A percentile compares a stretch with the other conserved stretches of the same genome.
phyloP scores from a whole-genome alignment of 2,113 vertebrate species.

The Oxyura jamaicensis region DNA sequence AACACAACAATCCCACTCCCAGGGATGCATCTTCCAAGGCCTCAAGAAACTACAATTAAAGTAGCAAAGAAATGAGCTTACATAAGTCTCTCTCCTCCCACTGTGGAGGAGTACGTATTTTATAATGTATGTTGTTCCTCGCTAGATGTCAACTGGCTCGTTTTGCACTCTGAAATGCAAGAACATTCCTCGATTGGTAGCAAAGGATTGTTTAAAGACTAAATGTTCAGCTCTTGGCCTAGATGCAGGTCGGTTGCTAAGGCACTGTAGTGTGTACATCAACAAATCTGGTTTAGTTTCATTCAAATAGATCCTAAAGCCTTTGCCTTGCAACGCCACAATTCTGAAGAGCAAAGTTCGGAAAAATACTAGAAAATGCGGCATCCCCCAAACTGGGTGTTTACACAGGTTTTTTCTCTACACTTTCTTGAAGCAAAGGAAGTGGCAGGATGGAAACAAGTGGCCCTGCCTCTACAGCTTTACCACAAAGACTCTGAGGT shows the following conservation, averaged over 20 bases:
- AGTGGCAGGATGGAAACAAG: neutral
- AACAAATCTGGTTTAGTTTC: conserved; percentile 41
- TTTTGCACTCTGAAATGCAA: neutral
- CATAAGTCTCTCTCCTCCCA: neutral
- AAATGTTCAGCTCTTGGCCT: neutral
- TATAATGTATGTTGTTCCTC: neutral
- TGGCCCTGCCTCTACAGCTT: neutral
- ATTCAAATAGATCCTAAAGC: conserved; percentile 4
- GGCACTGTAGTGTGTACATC: conserved; percentile 34
- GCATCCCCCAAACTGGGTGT: neutral
- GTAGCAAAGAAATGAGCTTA: neutral
- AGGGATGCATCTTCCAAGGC: neutral
- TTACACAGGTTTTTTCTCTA: neutral
- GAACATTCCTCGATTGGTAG: neutral
- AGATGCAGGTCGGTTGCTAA: conserved; percentile 57
- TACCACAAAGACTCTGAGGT: neutral
- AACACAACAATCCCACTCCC: neutral
- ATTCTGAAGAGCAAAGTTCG: neutral
- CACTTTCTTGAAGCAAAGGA: neutral
- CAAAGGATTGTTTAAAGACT: neutral
- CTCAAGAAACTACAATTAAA: neutral
- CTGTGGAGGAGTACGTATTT: neutral
- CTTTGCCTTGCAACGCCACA: neutral
- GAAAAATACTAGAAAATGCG: neutral
- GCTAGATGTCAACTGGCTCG: neutral